Conservation (phyloP, 2,888 invertebrate species). For the Abrostola tripartita region DNA sequence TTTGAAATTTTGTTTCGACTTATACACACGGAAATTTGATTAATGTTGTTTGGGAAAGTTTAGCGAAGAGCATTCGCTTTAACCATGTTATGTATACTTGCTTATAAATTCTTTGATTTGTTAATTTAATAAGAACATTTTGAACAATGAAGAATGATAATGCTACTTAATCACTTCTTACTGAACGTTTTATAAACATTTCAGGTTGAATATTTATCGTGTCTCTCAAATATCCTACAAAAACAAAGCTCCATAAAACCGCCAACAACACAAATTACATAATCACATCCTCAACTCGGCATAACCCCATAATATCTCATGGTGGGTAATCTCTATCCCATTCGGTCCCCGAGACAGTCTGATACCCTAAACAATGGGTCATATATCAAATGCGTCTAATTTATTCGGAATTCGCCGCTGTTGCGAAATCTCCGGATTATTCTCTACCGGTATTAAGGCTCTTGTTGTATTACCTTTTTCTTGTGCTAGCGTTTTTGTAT, state of each 20-base stretch:
- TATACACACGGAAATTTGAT: not conserved
- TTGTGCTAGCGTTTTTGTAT: slow-evolving; percentile 26
- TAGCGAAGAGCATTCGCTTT: not conserved
- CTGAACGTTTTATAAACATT: too few relatives aligned
- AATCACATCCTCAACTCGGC: slow-evolving; percentile 25
- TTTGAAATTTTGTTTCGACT: not conserved
- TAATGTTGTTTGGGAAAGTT: not conserved
- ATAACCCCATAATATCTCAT: slow-evolving; percentile 40
- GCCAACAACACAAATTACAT: slow-evolving; percentile 29
- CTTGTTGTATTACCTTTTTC: slow-evolving; percentile 33
- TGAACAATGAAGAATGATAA: too few relatives aligned
- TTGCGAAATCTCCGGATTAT: slow-evolving; percentile 54
- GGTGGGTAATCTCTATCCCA: slow-evolving; percentile 38
- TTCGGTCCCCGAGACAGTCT: slow-evolving; percentile 35
- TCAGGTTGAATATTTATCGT: too few relatives aligned
- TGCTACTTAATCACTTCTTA: too few relatives aligned
- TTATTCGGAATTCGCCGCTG: slow-evolving; percentile 52
- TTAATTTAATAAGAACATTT: too few relatives aligned
- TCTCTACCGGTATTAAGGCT: slow-evolving; percentile 42
- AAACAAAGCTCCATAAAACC: slow-evolving; percentile 1
- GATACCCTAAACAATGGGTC: slow-evolving; percentile 52
- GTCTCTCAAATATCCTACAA: not conserved
- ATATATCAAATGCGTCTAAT: slow-evolving; percentile 60
- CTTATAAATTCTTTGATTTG: too few relatives aligned
- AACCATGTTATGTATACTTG: too few relatives aligned